These are phyloP conservation scores for Platerodrilus igneus DNA, from an alignment of 2,888 invertebrate species.

Conservation along the genomic window DNA sequence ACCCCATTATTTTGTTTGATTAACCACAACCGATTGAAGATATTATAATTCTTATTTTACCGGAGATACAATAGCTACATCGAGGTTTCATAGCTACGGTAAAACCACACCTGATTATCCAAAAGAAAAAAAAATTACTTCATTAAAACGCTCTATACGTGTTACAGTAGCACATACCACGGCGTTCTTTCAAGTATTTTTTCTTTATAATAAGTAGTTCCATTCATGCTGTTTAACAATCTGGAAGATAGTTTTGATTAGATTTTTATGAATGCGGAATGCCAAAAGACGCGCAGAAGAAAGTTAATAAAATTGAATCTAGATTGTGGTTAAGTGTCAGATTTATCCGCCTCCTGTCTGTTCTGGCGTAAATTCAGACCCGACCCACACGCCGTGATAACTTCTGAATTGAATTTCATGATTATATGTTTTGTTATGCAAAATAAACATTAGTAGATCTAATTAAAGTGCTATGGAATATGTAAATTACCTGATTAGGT, in stretches of 20 bases:
- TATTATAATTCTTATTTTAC: constrained; percentile 15
- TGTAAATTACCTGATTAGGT: constrained; percentile 39
- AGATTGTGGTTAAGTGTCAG: constrained; percentile 20
- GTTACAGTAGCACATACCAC: constrained; percentile 33
- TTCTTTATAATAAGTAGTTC: constrained; percentile 21
- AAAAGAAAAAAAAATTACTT: constrained; percentile 28
- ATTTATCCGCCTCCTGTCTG: constrained; percentile 34
- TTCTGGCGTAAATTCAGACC: constrained; percentile 38
- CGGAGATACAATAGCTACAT: constrained; percentile 26
- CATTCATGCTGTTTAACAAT: constrained; percentile 18
- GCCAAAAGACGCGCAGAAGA: constrained; percentile 14
- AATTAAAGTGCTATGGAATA: constrained; percentile 45
- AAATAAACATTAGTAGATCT: constrained; percentile 48
- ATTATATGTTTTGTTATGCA: constrained; percentile 48
- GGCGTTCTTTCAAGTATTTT: constrained; percentile 27
- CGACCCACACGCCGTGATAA: constrained; percentile 41
- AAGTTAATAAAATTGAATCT: constrained; percentile 17
- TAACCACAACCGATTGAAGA: constrained; percentile 15
- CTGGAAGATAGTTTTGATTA: constrained; percentile 4
- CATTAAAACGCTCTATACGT: constrained; percentile 33
- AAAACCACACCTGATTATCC: constrained; percentile 31
- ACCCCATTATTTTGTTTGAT: too few relatives aligned
- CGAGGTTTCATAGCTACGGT: constrained; percentile 30
- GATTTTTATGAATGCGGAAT: neutral
- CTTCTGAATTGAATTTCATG: constrained; percentile 42